Conservation (phyloP, 1,140 invertebrate species). For the Pectinophora gossypiella region DNA sequence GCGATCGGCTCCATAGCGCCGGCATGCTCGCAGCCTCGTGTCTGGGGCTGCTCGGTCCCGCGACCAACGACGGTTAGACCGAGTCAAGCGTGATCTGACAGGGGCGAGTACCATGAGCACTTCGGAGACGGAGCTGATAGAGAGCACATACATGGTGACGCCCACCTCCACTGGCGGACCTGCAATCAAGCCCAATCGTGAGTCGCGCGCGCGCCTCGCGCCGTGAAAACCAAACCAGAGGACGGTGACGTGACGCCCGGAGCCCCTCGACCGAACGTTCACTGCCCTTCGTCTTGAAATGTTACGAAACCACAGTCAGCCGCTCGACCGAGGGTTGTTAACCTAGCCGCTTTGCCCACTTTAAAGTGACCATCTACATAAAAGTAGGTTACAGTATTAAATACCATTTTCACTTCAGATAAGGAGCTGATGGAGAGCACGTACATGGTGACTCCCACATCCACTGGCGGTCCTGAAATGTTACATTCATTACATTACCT, state of each 20-base stretch:
- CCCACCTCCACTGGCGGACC: constrained; percentile 96
- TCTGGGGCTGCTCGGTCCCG: constrained; percentile 51
- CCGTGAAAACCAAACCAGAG: constrained; percentile 67
- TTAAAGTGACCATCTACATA: constrained; percentile 43
- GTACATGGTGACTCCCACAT: constrained; percentile 97
- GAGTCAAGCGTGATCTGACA: constrained; percentile 62
- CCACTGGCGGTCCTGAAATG: constrained; percentile 93
- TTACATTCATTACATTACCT: constrained; percentile 39
- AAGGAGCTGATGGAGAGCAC: constrained; percentile 98
- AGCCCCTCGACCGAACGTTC: constrained; percentile 41
- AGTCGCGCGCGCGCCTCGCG: constrained; percentile 35
- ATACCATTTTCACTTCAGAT: constrained; percentile 98
- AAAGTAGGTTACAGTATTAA: constrained; percentile 43
- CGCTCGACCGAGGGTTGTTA: constrained; percentile 49
- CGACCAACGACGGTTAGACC: constrained; percentile 38
- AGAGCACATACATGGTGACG: constrained; percentile 98
- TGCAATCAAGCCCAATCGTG: constrained; percentile 81
- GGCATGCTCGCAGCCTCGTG: constrained; percentile 57
- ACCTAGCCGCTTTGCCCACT: constrained; percentile 28
- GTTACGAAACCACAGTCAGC: constrained; percentile 14
- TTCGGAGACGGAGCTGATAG: constrained; percentile 98
- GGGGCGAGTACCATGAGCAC: constrained; percentile 93
- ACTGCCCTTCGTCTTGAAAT: constrained; percentile 11
- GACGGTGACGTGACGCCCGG: constrained; percentile 52
- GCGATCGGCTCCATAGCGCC: constrained; percentile 55